Conservation (phyloP, 2,888 invertebrate genomes). For the Trachelus troglodyta region DNA sequence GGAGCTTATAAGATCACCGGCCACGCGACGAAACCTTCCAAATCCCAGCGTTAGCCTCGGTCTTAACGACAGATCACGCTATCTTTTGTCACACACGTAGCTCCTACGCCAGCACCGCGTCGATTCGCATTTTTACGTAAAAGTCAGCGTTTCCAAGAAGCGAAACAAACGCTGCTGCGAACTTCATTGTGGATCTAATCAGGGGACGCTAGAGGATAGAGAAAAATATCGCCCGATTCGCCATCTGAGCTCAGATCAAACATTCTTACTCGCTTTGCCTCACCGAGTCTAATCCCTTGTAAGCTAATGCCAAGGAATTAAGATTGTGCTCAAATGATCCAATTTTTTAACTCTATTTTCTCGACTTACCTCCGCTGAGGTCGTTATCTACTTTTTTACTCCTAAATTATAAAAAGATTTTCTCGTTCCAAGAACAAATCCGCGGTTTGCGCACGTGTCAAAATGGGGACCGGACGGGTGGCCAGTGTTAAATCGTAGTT, state of each 20-base stretch:
- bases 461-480: neutral
- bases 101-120: neutral
- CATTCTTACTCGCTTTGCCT: neutral
- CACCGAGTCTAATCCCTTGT: neutral
- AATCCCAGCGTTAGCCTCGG: conserved; percentile 52
- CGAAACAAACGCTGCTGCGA: neutral
- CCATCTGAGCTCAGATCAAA: neutral
- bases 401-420: neutral
- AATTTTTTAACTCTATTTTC: neutral
- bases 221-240: neutral
- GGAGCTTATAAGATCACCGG: conserved; percentile 64
- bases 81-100: conserved; percentile 5
- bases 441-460: neutral
- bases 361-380: neutral
- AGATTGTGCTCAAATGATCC: neutral
- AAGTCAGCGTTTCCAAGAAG: neutral
- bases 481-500: conserved; percentile 23
- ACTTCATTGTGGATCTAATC: neutral
- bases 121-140: neutral
- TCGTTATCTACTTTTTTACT: neutral
- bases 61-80: conserved; percentile 8
- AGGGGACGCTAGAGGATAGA: neutral
- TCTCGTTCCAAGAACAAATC: neutral
- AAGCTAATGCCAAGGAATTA: neutral
- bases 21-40: conserved; percentile 67